These are phyloP conservation scores for Oxyruncus cristatus DNA, from an alignment of 2,113 vertebrate genomes.

Conservation along the genomic window DNA sequence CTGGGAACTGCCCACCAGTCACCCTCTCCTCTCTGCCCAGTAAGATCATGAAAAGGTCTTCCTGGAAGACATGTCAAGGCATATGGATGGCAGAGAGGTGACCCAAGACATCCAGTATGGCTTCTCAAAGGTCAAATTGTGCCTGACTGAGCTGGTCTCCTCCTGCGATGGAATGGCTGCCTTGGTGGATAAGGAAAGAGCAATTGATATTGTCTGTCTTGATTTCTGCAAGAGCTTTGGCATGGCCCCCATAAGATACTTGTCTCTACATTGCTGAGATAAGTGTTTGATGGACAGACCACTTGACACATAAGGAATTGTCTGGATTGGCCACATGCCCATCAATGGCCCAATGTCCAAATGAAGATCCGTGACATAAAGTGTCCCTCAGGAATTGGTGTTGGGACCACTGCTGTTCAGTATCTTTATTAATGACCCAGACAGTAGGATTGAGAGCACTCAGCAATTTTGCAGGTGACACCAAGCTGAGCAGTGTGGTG, in stretches of 20 bases:
- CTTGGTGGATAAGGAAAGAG: neutral
- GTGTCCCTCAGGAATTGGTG: neutral
- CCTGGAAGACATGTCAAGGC: neutral
- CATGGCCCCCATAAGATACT: neutral
- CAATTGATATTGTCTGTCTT: neutral
- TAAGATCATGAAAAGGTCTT: neutral
- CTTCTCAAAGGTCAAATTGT: neutral
- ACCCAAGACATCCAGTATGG: neutral
- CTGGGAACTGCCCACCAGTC: rapidly evolving
- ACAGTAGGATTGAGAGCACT: no score
- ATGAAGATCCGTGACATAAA: neutral
- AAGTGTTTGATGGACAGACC: neutral
- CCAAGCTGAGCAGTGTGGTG: neutral
- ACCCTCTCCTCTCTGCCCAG: neutral
- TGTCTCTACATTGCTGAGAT: neutral
- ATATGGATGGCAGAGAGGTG: neutral
- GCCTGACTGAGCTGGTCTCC: neutral
- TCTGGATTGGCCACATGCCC: neutral
- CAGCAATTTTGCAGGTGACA: neutral
- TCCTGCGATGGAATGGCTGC: neutral
- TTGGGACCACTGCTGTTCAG: neutral
- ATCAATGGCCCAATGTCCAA: neutral
- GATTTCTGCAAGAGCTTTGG: neutral
- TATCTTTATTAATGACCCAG: neutral
- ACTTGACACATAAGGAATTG: neutral